A percentile compares a stretch with the other conserved stretches of the same genome.
Conservation (phyloP, 2,113 vertebrate species). For the Oncorhynchus kisutch region DNA sequence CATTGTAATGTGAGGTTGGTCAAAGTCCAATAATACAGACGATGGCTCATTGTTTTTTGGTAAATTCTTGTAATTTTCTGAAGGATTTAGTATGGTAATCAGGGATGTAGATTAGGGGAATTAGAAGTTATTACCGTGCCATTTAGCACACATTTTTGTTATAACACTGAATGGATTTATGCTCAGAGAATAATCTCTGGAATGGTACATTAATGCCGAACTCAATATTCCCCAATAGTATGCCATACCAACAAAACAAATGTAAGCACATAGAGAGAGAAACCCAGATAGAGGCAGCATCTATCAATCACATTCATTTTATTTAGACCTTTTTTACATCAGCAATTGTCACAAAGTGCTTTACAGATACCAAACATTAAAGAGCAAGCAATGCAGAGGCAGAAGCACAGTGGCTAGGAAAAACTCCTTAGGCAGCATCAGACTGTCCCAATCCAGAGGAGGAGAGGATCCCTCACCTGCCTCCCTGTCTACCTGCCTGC, state of each 20-base stretch:
- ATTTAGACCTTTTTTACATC: too few relatives aligned
- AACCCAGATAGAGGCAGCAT: not conserved
- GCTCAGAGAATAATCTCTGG: not conserved
- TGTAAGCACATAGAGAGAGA: not conserved
- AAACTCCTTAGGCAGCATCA: too few relatives aligned
- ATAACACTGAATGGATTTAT: not conserved
- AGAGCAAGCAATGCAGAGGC: not conserved
- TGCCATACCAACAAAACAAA: not conserved
- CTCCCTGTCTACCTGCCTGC: not conserved
- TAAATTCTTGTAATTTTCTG: too few relatives aligned
- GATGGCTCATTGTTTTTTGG: too few relatives aligned
- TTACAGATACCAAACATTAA: slow-evolving; percentile 10
- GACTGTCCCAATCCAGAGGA: not conserved
- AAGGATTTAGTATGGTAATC: not conserved
- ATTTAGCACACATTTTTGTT: not conserved
- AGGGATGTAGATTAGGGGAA: not conserved
- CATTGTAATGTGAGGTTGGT: too few relatives aligned
- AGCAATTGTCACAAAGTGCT: too few relatives aligned
- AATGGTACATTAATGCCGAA: not conserved
- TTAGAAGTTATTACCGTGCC: not conserved
- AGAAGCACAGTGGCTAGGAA: not conserved
- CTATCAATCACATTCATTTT: not conserved
- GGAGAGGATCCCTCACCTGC: not conserved
- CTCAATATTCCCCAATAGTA: not conserved
- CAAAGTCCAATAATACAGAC: too few relatives aligned